Percentiles rank a stretch among this genome's conserved stretches.
phyloP scores from a whole-genome alignment of 2,797 vertebrate genomes.

The Rhinatrema bivittatum region DNA sequence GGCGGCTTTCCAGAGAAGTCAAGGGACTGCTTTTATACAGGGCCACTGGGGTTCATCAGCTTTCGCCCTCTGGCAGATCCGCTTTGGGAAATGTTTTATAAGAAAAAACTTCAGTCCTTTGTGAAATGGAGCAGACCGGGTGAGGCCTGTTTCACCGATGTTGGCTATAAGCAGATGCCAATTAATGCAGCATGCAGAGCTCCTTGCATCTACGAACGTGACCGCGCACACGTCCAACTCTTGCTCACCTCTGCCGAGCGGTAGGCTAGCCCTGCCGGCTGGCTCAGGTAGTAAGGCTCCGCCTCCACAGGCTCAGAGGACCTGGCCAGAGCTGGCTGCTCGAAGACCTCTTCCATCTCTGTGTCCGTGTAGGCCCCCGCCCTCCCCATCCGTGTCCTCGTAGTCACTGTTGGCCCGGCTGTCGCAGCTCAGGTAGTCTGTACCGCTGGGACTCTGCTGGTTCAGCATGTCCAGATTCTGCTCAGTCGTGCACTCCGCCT shows the following conservation, averaged over 20 bases:
- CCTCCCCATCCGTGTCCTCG: conserved; percentile 84
- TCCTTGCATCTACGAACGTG: too few species aligned
- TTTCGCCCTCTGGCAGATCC: too few species aligned
- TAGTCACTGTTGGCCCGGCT: conserved; percentile 81
- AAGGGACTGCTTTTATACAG: too few species aligned
- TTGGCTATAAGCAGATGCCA: too few species aligned
- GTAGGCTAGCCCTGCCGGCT: not conserved
- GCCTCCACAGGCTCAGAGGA: conserved; percentile 63
- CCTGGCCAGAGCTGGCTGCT: conserved; percentile 37
- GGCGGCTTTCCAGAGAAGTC: too few species aligned
- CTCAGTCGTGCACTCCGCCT: conserved; percentile 69
- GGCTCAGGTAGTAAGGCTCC: not conserved
- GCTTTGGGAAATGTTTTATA: too few species aligned
- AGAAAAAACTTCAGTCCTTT: too few species aligned
- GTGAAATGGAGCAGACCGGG: too few species aligned
- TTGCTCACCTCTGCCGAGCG: conserved; percentile 53
- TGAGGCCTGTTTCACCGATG: too few species aligned
- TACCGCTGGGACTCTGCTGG: conserved; percentile 23
- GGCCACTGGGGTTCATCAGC: too few species aligned
- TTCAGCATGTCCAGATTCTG: conserved; percentile 69
- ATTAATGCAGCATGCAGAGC: too few species aligned
- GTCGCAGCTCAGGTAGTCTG: conserved; percentile 82
- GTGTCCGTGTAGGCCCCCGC: conserved; percentile 71
- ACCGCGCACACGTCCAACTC: too few species aligned
- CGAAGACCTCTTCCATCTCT: conserved; percentile 62